Evolutionary conservation across 2,888 invertebrate genomes (phyloP), one percentile per base, ranked within the genome.

Genomic region (Homarus gammarus): DNA sequence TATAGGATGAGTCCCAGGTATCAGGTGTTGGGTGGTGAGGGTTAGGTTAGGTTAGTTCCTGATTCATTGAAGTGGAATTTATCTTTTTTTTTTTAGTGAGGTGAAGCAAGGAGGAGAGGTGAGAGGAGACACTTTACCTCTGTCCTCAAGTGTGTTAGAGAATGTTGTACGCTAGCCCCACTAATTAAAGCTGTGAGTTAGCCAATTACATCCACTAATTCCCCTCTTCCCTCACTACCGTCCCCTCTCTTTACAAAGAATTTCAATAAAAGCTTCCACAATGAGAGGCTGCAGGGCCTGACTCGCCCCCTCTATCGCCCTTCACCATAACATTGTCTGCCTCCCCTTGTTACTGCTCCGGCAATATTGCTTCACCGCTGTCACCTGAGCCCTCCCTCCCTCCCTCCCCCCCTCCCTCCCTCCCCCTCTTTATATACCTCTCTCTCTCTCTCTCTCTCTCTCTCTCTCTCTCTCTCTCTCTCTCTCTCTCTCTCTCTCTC

Each of bases 201-300:
- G 75, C 75, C 81, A 81, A 81, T 81, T 81, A 81, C 81, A 81
- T 44, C 27, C 40, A 27, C 75, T 44, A 27, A 40, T 75, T 27
- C 56, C 33, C 81, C 64, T 64, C 61, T 38, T 18, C 64, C 81
- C 81, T 81, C 81, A 81, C 81, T 38, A 8, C 22, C 75, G 44
- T 40, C 75, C 75, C 75, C 44, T 75, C 79, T 31, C 61, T 61
- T 81, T 61, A 81, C 79, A 70, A 84, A 84, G 84, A 84, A 84
- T 84, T 84, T 84, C 73, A 84, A 84, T 84, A 84, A 78, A 77
- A 85, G 61, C 44, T 61, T 68, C 44, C 78, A 38, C 84, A 84
- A 75, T 75, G 84, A 75, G 75, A 72, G 75, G 79, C 56, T 56
- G 51, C 61, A 81, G 38, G 56, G 61, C 10, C 61, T 2, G 10